Evolutionary conservation across 2,797 vertebrate species (phyloP).

Genomic region (Labroides dimidiatus): DNA sequence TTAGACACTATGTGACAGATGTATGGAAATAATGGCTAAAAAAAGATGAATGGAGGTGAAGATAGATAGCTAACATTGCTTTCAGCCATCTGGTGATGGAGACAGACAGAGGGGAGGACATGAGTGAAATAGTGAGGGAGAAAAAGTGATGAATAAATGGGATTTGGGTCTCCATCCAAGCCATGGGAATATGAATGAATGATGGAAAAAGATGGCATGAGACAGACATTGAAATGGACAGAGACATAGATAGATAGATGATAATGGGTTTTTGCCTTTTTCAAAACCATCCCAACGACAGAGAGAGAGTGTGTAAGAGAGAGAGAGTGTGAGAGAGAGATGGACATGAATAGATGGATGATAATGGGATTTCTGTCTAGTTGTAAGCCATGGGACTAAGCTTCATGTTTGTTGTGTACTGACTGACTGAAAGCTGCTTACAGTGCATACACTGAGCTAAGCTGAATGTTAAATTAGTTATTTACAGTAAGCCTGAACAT

Average conservation of each 20-base stretch:
- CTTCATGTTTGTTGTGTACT: constrained; percentile 77
- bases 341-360: constrained; percentile 68
- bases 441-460: constrained; percentile 61
- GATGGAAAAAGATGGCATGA: constrained; percentile 49
- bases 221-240: constrained; percentile 63
- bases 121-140: constrained; percentile 27
- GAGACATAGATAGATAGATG: constrained; percentile 54
- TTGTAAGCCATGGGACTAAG: constrained; percentile 77
- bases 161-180: constrained; percentile 62
- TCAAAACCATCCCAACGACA: constrained; percentile 51
- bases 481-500: constrained; percentile 66
- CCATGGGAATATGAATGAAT: constrained; percentile 61
- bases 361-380: constrained; percentile 72
- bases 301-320: constrained; percentile 16
- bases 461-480: constrained; percentile 64
- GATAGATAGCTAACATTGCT: constrained; percentile 62
- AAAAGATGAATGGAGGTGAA: constrained; percentile 47
- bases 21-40: constrained; percentile 14
- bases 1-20: not conserved
- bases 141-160: constrained; percentile 61
- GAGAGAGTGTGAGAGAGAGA: constrained; percentile 42
- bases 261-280: constrained; percentile 60
- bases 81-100: constrained; percentile 37
- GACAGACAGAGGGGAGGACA: constrained; percentile 18
- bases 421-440: constrained; percentile 82